Percentiles rank a stretch among this genome's conserved stretches.
Evolutionary conservation across 2,113 vertebrate genomes (phyloP).

Genomic region (Scopus umbretta): DNA sequence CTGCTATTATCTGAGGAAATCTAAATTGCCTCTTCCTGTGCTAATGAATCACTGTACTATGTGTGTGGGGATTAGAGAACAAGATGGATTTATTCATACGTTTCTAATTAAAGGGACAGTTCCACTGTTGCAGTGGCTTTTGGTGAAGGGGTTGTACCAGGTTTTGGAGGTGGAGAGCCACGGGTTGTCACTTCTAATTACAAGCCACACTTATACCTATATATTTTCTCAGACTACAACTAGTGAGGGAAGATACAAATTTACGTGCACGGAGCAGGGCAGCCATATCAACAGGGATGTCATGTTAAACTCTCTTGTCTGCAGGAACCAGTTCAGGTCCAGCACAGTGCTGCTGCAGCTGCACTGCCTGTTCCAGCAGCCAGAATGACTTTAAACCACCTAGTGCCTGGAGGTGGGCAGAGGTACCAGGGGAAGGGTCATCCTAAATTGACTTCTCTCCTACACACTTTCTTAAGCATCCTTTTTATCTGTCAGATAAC

Average conservation of each 20-base stretch:
- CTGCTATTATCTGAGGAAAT: conserved; percentile 76
- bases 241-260: not conserved
- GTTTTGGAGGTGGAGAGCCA: not conserved
- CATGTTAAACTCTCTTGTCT: not conserved
- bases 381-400: not conserved
- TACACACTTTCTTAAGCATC: not conserved
- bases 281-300: not conserved
- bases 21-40: conserved; percentile 74
- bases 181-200: not conserved
- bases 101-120: conserved; percentile 71
- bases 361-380: not conserved
- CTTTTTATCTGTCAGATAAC: not conserved
- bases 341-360: not conserved
- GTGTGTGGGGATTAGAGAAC: conserved; percentile 65
- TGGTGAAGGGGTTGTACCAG: not conserved
- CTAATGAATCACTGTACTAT: conserved; percentile 72
- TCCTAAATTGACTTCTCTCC: not conserved
- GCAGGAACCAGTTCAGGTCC: not conserved
- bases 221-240: not conserved
- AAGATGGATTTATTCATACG: conserved; percentile 72
- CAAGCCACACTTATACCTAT: not conserved
- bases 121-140: not conserved
- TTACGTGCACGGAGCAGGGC: not conserved
- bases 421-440: not conserved
- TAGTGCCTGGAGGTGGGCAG: not conserved